Percentiles rank a stretch among this genome's conserved stretches.
These are phyloP conservation scores for Chloroclysta siterata DNA, from an alignment of 2,888 invertebrate genomes.

Conservation along the genomic window DNA sequence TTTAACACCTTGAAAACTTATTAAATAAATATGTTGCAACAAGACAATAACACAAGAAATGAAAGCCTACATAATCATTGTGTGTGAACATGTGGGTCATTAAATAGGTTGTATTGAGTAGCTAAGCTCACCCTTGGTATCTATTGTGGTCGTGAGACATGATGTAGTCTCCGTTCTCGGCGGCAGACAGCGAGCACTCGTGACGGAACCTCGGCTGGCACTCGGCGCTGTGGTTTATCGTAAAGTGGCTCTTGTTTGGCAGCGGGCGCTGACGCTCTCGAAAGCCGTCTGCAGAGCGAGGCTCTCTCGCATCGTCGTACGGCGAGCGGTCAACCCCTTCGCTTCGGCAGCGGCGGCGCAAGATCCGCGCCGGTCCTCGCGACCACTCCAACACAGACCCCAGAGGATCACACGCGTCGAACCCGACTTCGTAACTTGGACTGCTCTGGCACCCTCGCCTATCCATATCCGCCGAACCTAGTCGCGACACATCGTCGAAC, in stretches of 20 bases:
- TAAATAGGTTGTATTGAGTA: not conserved
- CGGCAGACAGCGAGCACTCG: constrained; percentile 72
- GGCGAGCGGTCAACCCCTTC: constrained; percentile 80
- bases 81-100: not conserved
- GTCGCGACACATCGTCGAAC: constrained; percentile 71
- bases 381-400: constrained; percentile 75
- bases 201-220: constrained; percentile 63
- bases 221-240: constrained; percentile 60
- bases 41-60: constrained; percentile 1
- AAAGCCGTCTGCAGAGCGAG: constrained; percentile 59
- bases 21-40: not conserved
- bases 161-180: constrained; percentile 77
- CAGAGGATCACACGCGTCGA: constrained; percentile 77
- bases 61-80: not conserved
- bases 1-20: not conserved
- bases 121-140: constrained; percentile 62
- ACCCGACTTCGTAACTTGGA: constrained; percentile 78
- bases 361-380: constrained; percentile 71
- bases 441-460: constrained; percentile 75
- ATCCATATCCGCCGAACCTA: constrained; percentile 80
- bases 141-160: constrained; percentile 72
- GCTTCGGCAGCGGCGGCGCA: constrained; percentile 80
- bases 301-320: constrained; percentile 76
- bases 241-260: constrained; percentile 73
- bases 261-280: constrained; percentile 61